Evolutionary conservation across 2,888 invertebrate genomes (phyloP).

Genomic region (Trachelus tabidus): DNA sequence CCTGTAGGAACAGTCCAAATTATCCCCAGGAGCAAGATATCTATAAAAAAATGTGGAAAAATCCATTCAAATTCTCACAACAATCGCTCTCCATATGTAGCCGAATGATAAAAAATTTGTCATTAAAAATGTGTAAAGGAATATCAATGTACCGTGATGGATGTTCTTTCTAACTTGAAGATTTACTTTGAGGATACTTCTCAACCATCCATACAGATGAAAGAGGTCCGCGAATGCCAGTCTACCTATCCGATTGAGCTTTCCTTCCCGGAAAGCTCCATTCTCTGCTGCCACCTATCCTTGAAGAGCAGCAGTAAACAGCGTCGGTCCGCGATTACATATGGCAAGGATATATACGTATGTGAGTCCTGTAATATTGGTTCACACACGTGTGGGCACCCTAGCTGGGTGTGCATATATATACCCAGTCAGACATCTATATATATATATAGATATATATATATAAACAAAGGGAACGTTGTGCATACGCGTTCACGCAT

Average conservation of each 20-base stretch:
- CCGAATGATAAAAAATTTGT: not conserved
- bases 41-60: not conserved
- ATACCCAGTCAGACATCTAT: constrained; percentile 20
- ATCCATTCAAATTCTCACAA: not conserved
- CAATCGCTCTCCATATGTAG: not conserved
- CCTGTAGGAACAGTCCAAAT: not conserved
- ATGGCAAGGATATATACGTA: not conserved
- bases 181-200: not conserved
- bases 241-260: constrained; percentile 1
- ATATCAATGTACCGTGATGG: not conserved
- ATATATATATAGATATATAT: not conserved
- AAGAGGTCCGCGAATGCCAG: not conserved
- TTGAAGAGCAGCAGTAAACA: not conserved
- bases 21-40: not conserved
- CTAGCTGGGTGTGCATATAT: constrained; percentile 28
- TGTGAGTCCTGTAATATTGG: not conserved
- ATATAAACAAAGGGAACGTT: constrained; percentile 4
- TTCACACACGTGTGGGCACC: constrained; percentile 19
- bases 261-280: constrained; percentile 24
- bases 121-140: not conserved
- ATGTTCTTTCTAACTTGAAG: not conserved
- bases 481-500: constrained; percentile 1
- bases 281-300: constrained; percentile 40
- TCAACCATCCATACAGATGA: not conserved
- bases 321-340: not conserved